Evolutionary conservation across 2,888 invertebrate species (phyloP), one percentile per base, ranked within the genome.

Genomic region (Eilema depressum): DNA sequence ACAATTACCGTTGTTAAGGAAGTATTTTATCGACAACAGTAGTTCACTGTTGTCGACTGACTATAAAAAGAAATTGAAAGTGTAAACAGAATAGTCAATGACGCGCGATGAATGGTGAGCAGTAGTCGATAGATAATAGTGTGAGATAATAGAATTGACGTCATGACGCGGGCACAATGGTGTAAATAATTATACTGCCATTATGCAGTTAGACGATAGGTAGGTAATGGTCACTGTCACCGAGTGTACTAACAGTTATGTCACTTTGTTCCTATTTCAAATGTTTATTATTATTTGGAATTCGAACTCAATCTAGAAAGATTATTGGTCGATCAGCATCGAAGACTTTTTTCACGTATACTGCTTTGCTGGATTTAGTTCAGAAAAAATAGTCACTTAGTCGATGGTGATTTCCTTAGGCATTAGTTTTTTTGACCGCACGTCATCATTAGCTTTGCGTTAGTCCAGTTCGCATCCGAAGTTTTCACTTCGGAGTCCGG

Each of bases 171-270:
- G 25, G 8, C 63, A 71, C 76, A 82, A 82, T 77, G 71, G 71
- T 78, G 60, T 63, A 78, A 77, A 83, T 83, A 83, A 84, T 86
- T 83, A 81, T 68, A 71, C 63, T 65, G 73, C 67, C 75, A 81
- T 85, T 82, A 83, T 74, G 76, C 59, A 66, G 62, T 71, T 75
- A 69, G 67, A 69, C 71, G 74, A 74, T 76, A 76, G 65, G 77
- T 53, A 53, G 53, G 53, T 72, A 66, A 70, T 63, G 73, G 73
- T 61, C 72, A 75, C 73, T 81, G 65, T 70, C 56, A 25, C 56
- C 56, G 3, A n/a, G 8, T 64, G n/a, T 4, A 53, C 53, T 53
- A 53, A 53, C 26, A 26, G n/a, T 23, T 53, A 26, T 63, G n/a
- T n/a, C n/a, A n/a, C n/a, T n/a, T n/a, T n/a, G 63, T 26, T 8